Evolutionary conservation across 2,797 vertebrate species (phyloP), one percentile per base, ranked within the genome.

Genomic region (Mastacembelus armatus): DNA sequence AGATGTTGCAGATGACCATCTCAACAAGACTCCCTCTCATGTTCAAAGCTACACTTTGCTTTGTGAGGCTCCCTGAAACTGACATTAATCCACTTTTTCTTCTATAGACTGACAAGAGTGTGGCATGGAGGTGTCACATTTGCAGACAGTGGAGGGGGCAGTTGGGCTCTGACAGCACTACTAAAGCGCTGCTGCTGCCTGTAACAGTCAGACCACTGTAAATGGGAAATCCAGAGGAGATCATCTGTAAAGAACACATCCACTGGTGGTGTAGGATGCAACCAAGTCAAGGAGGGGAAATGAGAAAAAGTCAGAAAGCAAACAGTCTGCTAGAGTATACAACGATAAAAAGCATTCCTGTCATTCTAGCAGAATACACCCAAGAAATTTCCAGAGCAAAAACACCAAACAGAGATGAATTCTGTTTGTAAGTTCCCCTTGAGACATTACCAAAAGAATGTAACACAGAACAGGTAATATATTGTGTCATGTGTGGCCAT

Each of bases 51-150:
- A 75, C 77, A 68, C 84, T 84, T 86, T 77, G 81, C 83, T 90
- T 89, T 88, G 85, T 90, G 87, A 89, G 77, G 74, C 83, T 89
- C 78, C 79, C 77, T 69, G 82, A 86, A 90, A 89, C 81, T 94
- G 93, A 92, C 91, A 91, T 88, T 91, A 92, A 93, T 94, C 90
- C 87, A 83, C 90, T 91, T 93, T 90, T 91, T 90, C 88, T 79
- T 86, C 82, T 72, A 74, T 55, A 75, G 85, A 93, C 88, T 94
- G 93, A 94, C 89, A 92, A 83, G 87, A 85, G 84, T 84, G 72
- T 71, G 70, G 76, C 89, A 88, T 84, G 87, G 77, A 89, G 89
- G 88, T 89, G 91, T 92, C 91, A 92, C 78, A 59, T 77, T 69
- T 70, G 82, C 64, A 86, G 81, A 83, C 86, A 84, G 78, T 49